Base-by-base conservation (phyloP, 2,797 vertebrate species). In the Amblyraja radiata region DNA sequence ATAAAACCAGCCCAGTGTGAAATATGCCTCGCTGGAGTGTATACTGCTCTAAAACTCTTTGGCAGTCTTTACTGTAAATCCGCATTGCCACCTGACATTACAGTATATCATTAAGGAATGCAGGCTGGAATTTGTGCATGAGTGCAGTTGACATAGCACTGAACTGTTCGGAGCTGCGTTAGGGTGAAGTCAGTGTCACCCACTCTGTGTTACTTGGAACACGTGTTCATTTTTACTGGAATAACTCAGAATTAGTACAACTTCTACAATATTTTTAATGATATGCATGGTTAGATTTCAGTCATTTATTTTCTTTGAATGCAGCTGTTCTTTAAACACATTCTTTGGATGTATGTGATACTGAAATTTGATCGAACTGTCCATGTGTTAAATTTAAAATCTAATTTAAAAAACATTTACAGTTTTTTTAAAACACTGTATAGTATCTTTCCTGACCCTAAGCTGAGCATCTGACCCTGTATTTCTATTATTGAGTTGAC, bases 1-100 rank as follows among this genome's bases (percentile, higher is more conserved):
- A 99, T 99, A 99, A 99, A 99, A 98, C 98, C 98, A 99, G 98
- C 98, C 98, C 98, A 95, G 96, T 99, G 98, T 99, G 98, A 99
- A 99, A 99, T 99, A 99, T 98, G 97, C 98, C 98, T 98, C 97
- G 97, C 97, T 96, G 96, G 97, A 97, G 97, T 98, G 98, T 99
- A 99, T 99, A 99, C 98, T 98, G 98, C 98, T 97, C 97, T 97
- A 96, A 96, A 97, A 97, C 98, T 98, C 98, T 98, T 98, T 98
- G 98, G 97, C 97, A 97, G 97, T 97, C 97, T 97, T 97, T 95
- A 96, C 98, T 97, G 98, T 99, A 99, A 99, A 99, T 99, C 97
- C 97, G 96, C 96, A 95, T 97, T 97, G 97, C 97, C 97, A 97
- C 97, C 97, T 98, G 98, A 98, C 98, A 98, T 98, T 97, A 97